Percentiles rank a stretch among this genome's conserved stretches.
Conservation (phyloP, 1,140 invertebrate genomes). For the Macrotrachela quadricornifera region DNA sequence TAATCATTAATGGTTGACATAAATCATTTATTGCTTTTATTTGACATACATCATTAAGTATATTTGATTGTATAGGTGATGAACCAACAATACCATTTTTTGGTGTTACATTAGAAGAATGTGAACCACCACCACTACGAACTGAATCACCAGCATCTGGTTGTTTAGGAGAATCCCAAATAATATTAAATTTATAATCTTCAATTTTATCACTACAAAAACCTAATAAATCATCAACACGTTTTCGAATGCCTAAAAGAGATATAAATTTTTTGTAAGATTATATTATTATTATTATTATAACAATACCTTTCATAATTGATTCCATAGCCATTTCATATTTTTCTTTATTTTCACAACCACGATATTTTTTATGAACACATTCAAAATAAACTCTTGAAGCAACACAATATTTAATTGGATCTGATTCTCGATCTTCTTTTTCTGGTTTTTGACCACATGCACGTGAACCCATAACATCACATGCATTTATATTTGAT, state of each 20-base stretch:
- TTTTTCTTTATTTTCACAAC: conserved; percentile 4
- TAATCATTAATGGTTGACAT: conserved; percentile 1
- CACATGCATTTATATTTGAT: background rate
- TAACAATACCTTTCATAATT: background rate
- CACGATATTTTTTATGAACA: conserved; percentile 6
- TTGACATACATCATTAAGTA: background rate
- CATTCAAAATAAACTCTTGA: conserved; percentile 3
- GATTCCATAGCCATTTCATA: conserved; percentile 6
- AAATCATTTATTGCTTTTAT: no score
- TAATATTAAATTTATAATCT: no score
- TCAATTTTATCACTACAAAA: no score
- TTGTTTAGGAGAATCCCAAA: background rate
- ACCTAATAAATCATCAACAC: no score
- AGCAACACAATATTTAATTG: conserved; percentile 2
- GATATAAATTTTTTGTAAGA: no score
- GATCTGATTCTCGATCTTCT: conserved; percentile 4
- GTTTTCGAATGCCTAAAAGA: no score
- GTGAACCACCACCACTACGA: background rate
- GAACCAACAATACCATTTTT: no score
- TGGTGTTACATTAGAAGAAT: background rate
- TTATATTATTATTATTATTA: no score
- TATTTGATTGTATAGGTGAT: background rate
- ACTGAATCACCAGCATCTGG: background rate
- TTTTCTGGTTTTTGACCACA: conserved; percentile 7
- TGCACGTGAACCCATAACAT: conserved; percentile 5